These are phyloP conservation scores for Bombyx mori DNA, from an alignment of 1,140 invertebrate species.

Conservation along the genomic window DNA sequence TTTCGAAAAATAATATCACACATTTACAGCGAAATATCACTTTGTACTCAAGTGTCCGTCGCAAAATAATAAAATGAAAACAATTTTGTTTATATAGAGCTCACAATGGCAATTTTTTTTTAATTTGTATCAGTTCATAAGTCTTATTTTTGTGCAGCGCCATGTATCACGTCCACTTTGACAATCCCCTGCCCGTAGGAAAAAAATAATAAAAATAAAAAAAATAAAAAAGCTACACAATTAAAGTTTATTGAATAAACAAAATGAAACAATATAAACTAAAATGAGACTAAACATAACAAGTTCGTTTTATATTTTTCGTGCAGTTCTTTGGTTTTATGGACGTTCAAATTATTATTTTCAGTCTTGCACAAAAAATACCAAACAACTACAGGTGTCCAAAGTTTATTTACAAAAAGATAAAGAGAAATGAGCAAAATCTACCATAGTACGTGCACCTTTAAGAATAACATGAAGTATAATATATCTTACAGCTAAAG, in stretches of 20 bases:
- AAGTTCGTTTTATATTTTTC: slow-evolving; percentile 2
- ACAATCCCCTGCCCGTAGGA: slow-evolving; percentile 54
- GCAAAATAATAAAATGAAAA: slow-evolving; percentile 28
- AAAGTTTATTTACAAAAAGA: slow-evolving; percentile 18
- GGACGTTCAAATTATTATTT: background rate
- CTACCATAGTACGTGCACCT: slow-evolving; percentile 49
- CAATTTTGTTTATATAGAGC: slow-evolving; percentile 30
- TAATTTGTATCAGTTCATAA: slow-evolving; percentile 44
- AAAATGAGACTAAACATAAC: slow-evolving; percentile 10
- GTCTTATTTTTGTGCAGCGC: slow-evolving; percentile 56
- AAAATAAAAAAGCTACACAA: slow-evolving; percentile 20
- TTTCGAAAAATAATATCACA: slow-evolving; percentile 66
- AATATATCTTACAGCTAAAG: slow-evolving; percentile 28
- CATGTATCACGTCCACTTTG: slow-evolving; percentile 57
- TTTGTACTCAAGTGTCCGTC: slow-evolving; percentile 47
- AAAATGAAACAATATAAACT: slow-evolving; percentile 35
- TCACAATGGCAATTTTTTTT: slow-evolving; percentile 42
- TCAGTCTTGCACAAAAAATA: slow-evolving; percentile 11
- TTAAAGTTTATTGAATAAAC: slow-evolving; percentile 53
- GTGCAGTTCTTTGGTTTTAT: slow-evolving; percentile 1
- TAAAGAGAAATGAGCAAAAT: slow-evolving; percentile 37
- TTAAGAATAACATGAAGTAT: slow-evolving; percentile 15
- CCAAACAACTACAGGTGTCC: slow-evolving; percentile 15
- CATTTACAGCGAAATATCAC: slow-evolving; percentile 61
- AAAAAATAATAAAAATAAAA: slow-evolving; percentile 44